phyloP scores from a whole-genome alignment of 2,888 invertebrate genomes.

The Sipha maydis region DNA sequence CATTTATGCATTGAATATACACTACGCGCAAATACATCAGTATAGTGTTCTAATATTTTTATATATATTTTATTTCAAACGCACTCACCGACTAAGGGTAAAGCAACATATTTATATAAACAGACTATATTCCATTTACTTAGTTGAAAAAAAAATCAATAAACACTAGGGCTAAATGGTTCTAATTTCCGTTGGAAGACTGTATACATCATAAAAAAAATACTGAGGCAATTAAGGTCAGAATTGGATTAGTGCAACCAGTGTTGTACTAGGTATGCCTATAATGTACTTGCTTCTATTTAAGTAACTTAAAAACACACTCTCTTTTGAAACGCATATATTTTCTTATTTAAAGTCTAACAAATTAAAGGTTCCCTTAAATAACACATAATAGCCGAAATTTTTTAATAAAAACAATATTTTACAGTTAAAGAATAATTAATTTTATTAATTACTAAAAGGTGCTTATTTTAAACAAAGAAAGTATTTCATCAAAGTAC shows the following conservation, averaged over 20 bases:
- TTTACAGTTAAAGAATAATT: background rate
- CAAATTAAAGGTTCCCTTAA: slow-evolving; percentile 9
- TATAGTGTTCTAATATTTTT: background rate
- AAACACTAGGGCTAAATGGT: slow-evolving; percentile 54
- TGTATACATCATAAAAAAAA: slow-evolving; percentile 54
- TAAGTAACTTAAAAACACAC: slow-evolving; percentile 29
- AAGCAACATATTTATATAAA: slow-evolving; percentile 24
- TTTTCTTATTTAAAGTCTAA: slow-evolving; percentile 12
- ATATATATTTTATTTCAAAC: slow-evolving; percentile 3
- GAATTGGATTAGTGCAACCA: slow-evolving; percentile 60
- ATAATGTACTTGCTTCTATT: background rate
- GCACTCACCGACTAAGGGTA: slow-evolving; percentile 15
- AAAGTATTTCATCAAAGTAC: background rate
- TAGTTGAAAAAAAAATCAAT: slow-evolving; percentile 53
- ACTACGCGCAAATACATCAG: slow-evolving; percentile 31
- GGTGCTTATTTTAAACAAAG: background rate
- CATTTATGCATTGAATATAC: slow-evolving; percentile 8
- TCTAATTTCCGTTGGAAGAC: slow-evolving; percentile 56
- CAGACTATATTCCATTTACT: slow-evolving; percentile 32
- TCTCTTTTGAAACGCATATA: slow-evolving; percentile 15
- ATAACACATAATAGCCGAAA: background rate
- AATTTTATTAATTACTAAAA: background rate
- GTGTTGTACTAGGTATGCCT: background rate
- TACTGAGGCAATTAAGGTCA: slow-evolving; percentile 55
- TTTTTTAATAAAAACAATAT: background rate